Evolutionary conservation across 1,140 invertebrate genomes (phyloP), one percentile per base, ranked within the genome.

Genomic region (Danaus melanippus): DNA sequence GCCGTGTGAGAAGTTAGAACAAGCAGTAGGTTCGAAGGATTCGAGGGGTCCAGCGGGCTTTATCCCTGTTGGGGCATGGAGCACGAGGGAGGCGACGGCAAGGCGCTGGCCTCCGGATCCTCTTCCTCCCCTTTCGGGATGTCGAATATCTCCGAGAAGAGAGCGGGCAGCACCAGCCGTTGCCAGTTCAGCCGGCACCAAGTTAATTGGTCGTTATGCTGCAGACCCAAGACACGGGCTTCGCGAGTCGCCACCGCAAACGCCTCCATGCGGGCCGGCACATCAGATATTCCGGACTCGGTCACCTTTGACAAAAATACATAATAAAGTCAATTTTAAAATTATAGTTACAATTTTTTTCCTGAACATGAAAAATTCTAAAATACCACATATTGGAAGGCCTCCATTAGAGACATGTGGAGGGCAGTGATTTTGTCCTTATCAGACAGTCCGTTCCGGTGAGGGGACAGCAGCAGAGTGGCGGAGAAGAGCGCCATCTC

Each of bases 111-210:
- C 1, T 42, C 12, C 2, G 62, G 12, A 9, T 64, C 61, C 11
- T 71, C 67, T 12, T 80, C 76, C 8, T 76, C 78, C 7, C 51
- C 55, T 58, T 81, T 97, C 47, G 96, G 96, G 89, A 99, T 98
- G 90, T 99, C 97, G 84, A 98, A 98, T 69, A 98, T 98, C 87
- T 99, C 97, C 17, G 97, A 95, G 83, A 97, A 98, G 42, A 99
- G 90, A 1, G 96, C 96, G 40, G 97, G 97, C 68, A 98, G 89
- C 58, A 92, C 90, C 41, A 97, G 89, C 67, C 93, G 92, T 54
- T 90, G 90, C 96, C 96, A 98, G 85, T 97, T 93, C 56, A 91
- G 87, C 59, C 96, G 90, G 80, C 96, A 97, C 96, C 96, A 98
- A 70, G 95, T 91, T 61, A 98, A 89, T 64, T 97, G 93, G 67